These are phyloP conservation scores for Pseudomyrmex cubaensis DNA, from an alignment of 1,140 invertebrate species.

Conservation along the genomic window DNA sequence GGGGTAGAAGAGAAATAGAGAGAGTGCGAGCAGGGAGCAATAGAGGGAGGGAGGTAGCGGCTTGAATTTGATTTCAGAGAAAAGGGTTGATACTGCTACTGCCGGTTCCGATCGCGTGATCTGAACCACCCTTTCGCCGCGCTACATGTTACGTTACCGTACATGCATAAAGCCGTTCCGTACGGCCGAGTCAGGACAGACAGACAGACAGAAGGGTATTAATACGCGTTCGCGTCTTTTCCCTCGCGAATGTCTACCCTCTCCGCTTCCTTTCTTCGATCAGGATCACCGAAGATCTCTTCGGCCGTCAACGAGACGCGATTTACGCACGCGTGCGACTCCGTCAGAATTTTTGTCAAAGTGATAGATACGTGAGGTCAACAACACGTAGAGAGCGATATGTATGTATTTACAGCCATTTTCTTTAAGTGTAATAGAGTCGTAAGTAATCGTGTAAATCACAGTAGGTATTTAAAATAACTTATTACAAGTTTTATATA, in stretches of 20 bases:
- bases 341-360: conserved; percentile 40
- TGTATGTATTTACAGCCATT: neutral
- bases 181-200: conserved; percentile 31
- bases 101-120: conserved; percentile 81
- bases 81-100: conserved; percentile 81
- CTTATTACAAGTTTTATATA: too few species aligned
- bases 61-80: conserved; percentile 83
- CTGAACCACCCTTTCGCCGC: conserved; percentile 74
- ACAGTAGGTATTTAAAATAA: too few species aligned
- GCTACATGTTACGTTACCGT: conserved; percentile 66
- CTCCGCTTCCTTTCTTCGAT: conserved; percentile 5
- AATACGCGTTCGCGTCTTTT: conserved; percentile 44
- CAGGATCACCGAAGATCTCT: conserved; percentile 2
- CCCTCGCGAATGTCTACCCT: neutral
- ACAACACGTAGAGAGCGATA: neutral
- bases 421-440: neutral
- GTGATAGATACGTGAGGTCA: conserved; percentile 5
- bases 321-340: conserved; percentile 25
- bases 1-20: conserved; percentile 3
- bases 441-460: too few species aligned
- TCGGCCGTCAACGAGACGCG: conserved; percentile 8
- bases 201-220: conserved; percentile 59
- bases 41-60: conserved; percentile 54
- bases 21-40: neutral
- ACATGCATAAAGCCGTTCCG: conserved; percentile 53